Evolutionary conservation across 2,113 vertebrate genomes (phyloP), one percentile per base, ranked within the genome.

Genomic region (Micronisus gabar): DNA sequence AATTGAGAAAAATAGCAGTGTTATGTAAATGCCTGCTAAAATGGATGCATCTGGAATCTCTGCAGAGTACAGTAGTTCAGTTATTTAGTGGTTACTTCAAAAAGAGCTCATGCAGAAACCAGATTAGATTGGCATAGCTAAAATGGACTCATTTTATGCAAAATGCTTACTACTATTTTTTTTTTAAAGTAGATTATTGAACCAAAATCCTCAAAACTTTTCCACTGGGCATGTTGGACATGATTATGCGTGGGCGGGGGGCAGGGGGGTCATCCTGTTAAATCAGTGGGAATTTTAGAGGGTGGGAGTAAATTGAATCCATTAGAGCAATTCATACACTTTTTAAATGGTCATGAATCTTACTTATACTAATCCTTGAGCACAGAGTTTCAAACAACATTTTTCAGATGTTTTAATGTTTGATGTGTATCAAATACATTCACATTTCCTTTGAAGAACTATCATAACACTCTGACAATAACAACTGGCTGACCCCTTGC

Each of bases 1-100:
- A 85, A 63, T 17, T 89, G 52, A 88, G 80, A 89, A 91, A 97
- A 94, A 86, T 52, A 92, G n/a, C 50, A 70, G 53, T 40, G 34
- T 78, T 92, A 84, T 75, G 56, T 48, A 92, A 91, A 95, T 93
- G 61, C 7, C 52, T 81, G 52, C 34, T 79, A 75, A 93, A 86
- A 89, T 34, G 48, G 32, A 74, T 94, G 34, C 59, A 81, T 86
- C 95, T 96, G 72, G 79, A 74, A 78, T 83, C 34, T 84, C 72
- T 73, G 59, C 63, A 92, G 72, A 87, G 53, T 62, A 52, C 40
- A 73, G 58, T 61, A 92, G 80, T 72, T 91, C 56, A 72, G 66
- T 75, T 88, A 58, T 70, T 95, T 85, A 95, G n/a, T 73, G 40
- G 45, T 87, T 91, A 67, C 73, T 95, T 95, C 48, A 45, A 43